Evolutionary conservation across 2,888 invertebrate species (phyloP).

Genomic region (Synanthedon tipuliformis): DNA sequence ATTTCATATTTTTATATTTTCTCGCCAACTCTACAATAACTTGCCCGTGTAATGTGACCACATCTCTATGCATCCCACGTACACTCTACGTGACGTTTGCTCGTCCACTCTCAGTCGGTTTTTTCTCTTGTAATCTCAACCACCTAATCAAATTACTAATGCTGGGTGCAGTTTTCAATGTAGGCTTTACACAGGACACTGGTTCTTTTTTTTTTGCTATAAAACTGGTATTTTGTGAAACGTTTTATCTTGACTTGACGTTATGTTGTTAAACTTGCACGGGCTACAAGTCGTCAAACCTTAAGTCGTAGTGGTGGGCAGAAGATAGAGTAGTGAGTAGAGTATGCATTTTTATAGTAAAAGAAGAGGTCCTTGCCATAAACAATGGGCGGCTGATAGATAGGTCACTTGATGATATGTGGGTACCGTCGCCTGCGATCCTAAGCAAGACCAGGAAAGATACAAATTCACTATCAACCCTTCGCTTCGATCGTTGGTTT

Average conservation of each 20-base stretch:
- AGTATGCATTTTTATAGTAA: neutral
- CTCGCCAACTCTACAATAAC: too few species aligned
- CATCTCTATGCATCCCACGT: conserved; percentile 33
- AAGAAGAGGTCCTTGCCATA: too few species aligned
- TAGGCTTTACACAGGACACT: neutral
- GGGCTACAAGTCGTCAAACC: too few species aligned
- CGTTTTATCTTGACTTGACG: neutral
- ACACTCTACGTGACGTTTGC: conserved; percentile 33
- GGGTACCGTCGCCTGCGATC: too few species aligned
- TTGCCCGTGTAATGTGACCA: conserved; percentile 4
- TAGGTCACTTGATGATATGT: too few species aligned
- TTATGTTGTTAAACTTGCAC: neutral
- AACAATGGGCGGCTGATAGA: too few species aligned
- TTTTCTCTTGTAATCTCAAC: conserved; percentile 2
- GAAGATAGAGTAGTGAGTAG: neutral
- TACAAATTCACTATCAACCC: too few species aligned
- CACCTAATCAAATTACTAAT: neutral
- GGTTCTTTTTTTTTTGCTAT: neutral
- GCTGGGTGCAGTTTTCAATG: neutral
- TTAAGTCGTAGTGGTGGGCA: too few species aligned
- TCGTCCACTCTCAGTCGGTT: conserved; percentile 32
- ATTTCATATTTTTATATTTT: too few species aligned
- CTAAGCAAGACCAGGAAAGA: too few species aligned
- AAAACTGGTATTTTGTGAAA: neutral
- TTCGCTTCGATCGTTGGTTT: too few species aligned